Conservation (phyloP, 1,140 invertebrate species). For the Leptinotarsa lineolata region DNA sequence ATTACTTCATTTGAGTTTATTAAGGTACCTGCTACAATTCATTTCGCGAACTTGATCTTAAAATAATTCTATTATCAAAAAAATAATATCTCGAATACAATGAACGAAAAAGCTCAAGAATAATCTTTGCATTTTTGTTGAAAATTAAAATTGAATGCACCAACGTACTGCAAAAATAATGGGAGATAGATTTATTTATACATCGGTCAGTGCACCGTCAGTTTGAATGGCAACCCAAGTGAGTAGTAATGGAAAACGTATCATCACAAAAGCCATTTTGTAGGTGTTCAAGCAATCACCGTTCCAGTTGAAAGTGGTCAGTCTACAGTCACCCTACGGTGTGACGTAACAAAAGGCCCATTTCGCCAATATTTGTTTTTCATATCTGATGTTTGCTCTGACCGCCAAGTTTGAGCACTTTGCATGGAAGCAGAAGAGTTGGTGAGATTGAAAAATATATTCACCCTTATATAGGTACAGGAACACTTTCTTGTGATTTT, state of each 20-base stretch:
- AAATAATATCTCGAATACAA: too few relatives aligned
- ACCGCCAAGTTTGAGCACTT: constrained; percentile 15
- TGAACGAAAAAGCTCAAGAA: too few relatives aligned
- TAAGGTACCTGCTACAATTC: too few relatives aligned
- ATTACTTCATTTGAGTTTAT: too few relatives aligned
- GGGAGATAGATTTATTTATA: not conserved
- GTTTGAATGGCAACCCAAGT: not conserved
- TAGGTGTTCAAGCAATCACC: constrained; percentile 10
- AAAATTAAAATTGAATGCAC: too few relatives aligned
- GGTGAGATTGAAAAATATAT: not conserved
- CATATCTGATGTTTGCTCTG: constrained; percentile 24
- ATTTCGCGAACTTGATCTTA: too few relatives aligned
- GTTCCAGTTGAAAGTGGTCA: constrained; percentile 21
- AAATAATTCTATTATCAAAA: too few relatives aligned
- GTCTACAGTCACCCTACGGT: constrained; percentile 16
- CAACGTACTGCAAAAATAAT: too few relatives aligned
- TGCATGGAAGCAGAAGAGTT: not conserved
- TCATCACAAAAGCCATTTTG: not conserved
- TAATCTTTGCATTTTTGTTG: too few relatives aligned
- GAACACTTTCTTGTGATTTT: not conserved
- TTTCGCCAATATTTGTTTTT: constrained; percentile 22
- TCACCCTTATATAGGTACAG: not conserved
- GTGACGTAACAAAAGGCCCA: constrained; percentile 21
- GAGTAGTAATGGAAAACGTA: not conserved
- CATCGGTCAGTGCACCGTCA: not conserved